Percentiles rank a stretch among this genome's conserved stretches.
Conservation (phyloP, 2,888 invertebrate species). For the Tipula vernalis region DNA sequence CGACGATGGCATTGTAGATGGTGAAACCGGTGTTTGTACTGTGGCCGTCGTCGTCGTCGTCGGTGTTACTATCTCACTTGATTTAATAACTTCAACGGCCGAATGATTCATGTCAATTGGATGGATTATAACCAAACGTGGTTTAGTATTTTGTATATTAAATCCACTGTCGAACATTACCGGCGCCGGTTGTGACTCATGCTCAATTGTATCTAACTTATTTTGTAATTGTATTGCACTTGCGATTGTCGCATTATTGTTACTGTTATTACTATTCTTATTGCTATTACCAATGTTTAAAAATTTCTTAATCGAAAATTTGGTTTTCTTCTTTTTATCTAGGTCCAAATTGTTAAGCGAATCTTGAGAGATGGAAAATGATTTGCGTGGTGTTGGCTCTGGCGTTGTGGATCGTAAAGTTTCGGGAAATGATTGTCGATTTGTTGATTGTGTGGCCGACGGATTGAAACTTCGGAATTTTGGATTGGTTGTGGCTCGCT, state of each 20-base stretch:
- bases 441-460: constrained; percentile 28
- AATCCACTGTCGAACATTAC: background rate
- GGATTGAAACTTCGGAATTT: constrained; percentile 41
- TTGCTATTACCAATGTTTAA: constrained; percentile 50
- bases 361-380: constrained; percentile 62
- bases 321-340: constrained; percentile 52
- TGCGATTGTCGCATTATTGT: background rate
- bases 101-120: constrained; percentile 74
- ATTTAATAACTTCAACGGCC: constrained; percentile 64
- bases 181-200: background rate
- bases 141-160: constrained; percentile 47
- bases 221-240: constrained; percentile 24
- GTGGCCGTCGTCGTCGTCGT: constrained; percentile 32
- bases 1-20: background rate
- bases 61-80: constrained; percentile 23
- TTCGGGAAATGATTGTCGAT: constrained; percentile 24
- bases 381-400: constrained; percentile 55
- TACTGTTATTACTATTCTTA: background rate
- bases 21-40: constrained; percentile 25
- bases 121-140: constrained; percentile 74
- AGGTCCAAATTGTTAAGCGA: constrained; percentile 40
- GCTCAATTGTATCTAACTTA: constrained; percentile 39
- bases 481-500: constrained; percentile 51
- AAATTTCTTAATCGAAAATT: constrained; percentile 74
- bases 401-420: constrained; percentile 36